Base-by-base conservation (phyloP, 2,888 invertebrate species). In the Encarsia formosa region DNA sequence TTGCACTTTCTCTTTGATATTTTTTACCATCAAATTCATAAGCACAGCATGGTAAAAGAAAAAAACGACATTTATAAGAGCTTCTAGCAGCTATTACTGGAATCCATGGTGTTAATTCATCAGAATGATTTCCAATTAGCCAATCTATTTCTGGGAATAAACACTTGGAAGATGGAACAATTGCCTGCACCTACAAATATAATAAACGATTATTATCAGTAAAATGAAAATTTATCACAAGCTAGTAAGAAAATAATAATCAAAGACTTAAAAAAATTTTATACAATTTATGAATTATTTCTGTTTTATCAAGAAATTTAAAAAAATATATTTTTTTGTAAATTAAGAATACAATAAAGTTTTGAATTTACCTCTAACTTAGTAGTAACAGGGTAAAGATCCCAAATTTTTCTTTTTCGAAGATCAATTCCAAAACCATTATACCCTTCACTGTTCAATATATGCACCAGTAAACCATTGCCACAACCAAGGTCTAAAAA, bases 101-200 rank as follows among this genome's bases (percentile, higher is more conserved):
- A 64, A 99, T 86, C 98, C 98, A 99, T 1, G 97, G 96, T 8
- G 98, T 97, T n/a, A 99, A 76, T 73, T 99, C 98, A 78, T 99
- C 99, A 13, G 96, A 95, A 78, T 99, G 99, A 76, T 99, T 99
- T 45, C 98, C 99, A 70, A 99, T 94, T 44, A 99, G 76, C 95
- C 96, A 96, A 67, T 93, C 88, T 23, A 80, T 80, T n/a, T 85
- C 80, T 8, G 86, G 82, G 65, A 87, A 91, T 37, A 81, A 67
- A 56, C 79, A 79, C 44, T 79, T 70, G 57, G 84, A 81, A 9
- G 85, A 85, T 41, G 90, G 90, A 52, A 80, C 80, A 48, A 92
- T 80, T 3, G 83, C 79, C 63, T 73, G 77, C 59, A 83, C 83
- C 86, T 87, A 63, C 41, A 79, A 77, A 32, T 34, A 9, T 15